Evolutionary conservation across 2,797 vertebrate species (phyloP).

Genomic region (Sphenopsis melanotis): DNA sequence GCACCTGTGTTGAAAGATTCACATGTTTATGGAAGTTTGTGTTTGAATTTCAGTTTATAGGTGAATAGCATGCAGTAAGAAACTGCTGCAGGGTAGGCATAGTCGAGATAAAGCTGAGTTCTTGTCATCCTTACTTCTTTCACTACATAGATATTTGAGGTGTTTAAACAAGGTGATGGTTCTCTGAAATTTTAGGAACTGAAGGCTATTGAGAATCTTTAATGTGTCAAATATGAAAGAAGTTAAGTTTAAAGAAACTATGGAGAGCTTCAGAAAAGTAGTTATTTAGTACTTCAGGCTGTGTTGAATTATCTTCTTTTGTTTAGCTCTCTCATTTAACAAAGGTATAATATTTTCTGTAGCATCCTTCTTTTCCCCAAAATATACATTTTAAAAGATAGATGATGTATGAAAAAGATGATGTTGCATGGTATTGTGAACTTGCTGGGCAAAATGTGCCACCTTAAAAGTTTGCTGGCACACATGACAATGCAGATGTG

Average conservation of each 20-base stretch:
- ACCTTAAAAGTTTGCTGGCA: neutral
- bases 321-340: constrained; percentile 11
- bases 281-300: constrained; percentile 14
- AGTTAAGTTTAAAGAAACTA: constrained; percentile 29
- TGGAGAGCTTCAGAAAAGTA: neutral
- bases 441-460: neutral
- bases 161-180: neutral
- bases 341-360: constrained; percentile 52
- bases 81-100: neutral
- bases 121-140: neutral
- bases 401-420: neutral
- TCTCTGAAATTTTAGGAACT: constrained; percentile 9
- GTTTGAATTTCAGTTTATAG: neutral
- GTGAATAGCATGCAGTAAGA: neutral
- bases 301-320: constrained; percentile 20
- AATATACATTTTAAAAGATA: constrained; percentile 17
- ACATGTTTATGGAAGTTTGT: neutral
- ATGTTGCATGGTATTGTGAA: neutral
- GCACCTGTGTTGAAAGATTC: neutral
- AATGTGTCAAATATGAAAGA: neutral
- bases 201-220: neutral
- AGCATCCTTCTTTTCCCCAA: neutral
- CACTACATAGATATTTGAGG: neutral
- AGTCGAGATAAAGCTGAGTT: neutral
- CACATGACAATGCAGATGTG: neutral